Evolutionary conservation across 2,888 invertebrate species (phyloP).

Genomic region (Troilus luridus): DNA sequence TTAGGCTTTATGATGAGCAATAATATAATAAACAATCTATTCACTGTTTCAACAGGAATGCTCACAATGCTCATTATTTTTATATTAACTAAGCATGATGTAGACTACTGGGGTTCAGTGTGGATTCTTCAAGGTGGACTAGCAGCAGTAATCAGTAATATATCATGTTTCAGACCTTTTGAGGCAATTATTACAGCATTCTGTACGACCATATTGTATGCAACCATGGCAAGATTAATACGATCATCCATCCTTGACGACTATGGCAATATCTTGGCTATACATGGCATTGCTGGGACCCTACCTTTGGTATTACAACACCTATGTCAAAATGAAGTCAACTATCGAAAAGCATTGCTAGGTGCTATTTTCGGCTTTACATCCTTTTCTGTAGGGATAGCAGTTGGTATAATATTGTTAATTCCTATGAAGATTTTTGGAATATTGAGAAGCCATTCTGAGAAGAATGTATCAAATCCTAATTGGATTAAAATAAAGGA

Average conservation of each 20-base stretch:
- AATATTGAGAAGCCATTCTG: constrained; percentile 50
- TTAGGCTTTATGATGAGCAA: neutral
- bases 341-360: neutral
- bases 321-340: neutral
- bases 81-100: neutral
- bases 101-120: constrained; percentile 54
- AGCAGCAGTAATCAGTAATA: constrained; percentile 25
- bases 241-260: constrained; percentile 43
- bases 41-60: constrained; percentile 44
- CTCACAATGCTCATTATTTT: constrained; percentile 35
- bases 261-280: constrained; percentile 53
- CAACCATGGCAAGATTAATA: constrained; percentile 8
- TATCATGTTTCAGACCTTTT: neutral
- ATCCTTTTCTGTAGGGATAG: constrained; percentile 34
- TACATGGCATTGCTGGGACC: constrained; percentile 48
- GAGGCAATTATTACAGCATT: constrained; percentile 8
- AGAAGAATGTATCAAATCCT: constrained; percentile 4
- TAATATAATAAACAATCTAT: constrained; percentile 5
- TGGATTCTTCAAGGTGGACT: constrained; percentile 56
- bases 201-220: constrained; percentile 5
- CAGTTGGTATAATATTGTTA: constrained; percentile 4
- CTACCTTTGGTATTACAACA: constrained; percentile 1
- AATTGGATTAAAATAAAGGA: neutral
- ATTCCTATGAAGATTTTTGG: constrained; percentile 19
- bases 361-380: constrained; percentile 14